Evolutionary conservation across 2,888 invertebrate species (phyloP), one percentile per base, ranked within the genome.

Genomic region (Cynaeus angustus): DNA sequence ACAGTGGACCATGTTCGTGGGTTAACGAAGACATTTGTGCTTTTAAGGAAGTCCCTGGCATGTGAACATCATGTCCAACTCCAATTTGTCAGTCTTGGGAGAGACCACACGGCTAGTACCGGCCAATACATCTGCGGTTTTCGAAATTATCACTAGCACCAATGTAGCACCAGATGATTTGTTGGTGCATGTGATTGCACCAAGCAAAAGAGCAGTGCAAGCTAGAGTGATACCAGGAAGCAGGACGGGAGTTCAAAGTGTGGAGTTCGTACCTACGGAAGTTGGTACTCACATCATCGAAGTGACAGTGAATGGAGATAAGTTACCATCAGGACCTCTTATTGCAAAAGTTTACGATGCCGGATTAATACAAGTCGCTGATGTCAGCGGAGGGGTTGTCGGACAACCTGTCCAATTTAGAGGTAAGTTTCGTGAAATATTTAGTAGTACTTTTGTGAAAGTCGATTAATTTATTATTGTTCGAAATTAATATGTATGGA

Each of bases 351-450:
- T 96, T 50, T 98, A 97, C 86, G 97, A 98, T 85, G 92, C 97
- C 73, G 93, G 94, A 75, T 89, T 97, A 74, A 97, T 99, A 82
- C 93, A 94, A 87, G 96, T 99, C 75, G 95, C 97, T 62, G 96
- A 98, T 84, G 94, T 98, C 30, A 94, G 95, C 78, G 95, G 94
- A 80, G 98, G 97, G 70, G 92, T 95, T 72, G 96, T 98, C 38
- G 98, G 98, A 62, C 96, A 98, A 85, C 95, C 97, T 72, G 96
- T 97, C 83, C 97, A 98, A 86, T 99, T 99, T 86, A 91, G 94
- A 91, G 96, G 97, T 97, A 87, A 77, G 81, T 59, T n/a, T 9
- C 7, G 21, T 46, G 46, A 14, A 26, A 37, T 13, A 58, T 13
- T 58, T 30, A 41, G 28, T 28, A 14, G 28, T 37, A 14, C 12